Evolutionary conservation across 2,797 vertebrate species (phyloP).

Genomic region (Chelidonichthys spinosus): DNA sequence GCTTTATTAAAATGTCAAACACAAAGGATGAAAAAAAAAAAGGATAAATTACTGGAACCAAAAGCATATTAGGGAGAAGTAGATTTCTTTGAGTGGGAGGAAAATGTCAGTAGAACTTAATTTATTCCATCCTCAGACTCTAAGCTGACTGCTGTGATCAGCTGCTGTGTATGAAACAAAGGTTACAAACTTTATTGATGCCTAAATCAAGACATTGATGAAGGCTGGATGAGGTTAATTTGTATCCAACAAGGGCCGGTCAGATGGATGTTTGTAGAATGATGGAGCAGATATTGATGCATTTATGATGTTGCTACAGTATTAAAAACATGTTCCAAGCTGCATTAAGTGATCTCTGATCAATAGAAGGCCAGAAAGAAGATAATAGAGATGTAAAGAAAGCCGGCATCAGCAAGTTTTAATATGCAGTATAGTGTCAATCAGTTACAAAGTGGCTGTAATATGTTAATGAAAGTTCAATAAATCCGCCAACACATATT

Average conservation of each 20-base stretch:
- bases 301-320: neutral
- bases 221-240: neutral
- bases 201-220: neutral
- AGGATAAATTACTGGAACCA: constrained; percentile 65
- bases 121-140: constrained; percentile 60
- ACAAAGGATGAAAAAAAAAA: constrained; percentile 65
- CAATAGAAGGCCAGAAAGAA: neutral
- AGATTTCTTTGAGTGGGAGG: constrained; percentile 64
- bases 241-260: neutral
- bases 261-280: neutral
- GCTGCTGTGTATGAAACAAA: constrained; percentile 18
- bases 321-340: neutral
- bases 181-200: constrained; percentile 13
- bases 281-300: too few relatives aligned
- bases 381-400: neutral
- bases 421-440: neutral
- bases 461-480: too few relatives aligned
- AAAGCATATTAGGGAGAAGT: constrained; percentile 70
- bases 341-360: neutral
- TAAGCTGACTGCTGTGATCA: constrained; percentile 25
- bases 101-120: constrained; percentile 61
- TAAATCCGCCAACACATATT: neutral
- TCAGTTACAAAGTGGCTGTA: neutral
- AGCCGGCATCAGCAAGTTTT: neutral
- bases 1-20: constrained; percentile 78